A percentile compares a stretch with the other conserved stretches of the same genome.
Conservation (phyloP, 2,113 vertebrate species). For the Pseudonaja textilis region DNA sequence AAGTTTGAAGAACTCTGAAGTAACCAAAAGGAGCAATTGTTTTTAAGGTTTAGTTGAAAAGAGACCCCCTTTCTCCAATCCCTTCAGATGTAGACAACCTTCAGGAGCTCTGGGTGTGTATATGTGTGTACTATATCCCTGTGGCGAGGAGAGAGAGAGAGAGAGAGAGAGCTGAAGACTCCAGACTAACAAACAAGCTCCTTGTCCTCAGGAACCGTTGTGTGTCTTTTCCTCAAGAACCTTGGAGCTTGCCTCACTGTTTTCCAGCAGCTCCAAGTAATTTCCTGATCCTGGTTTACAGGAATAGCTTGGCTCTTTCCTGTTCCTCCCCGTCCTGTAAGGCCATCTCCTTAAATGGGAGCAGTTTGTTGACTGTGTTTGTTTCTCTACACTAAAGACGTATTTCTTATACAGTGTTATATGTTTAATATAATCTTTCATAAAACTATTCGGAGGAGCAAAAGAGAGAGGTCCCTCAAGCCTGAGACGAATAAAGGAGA, state of each 20-base stretch:
- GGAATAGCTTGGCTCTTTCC: conserved; percentile 2
- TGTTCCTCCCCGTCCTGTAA: background rate
- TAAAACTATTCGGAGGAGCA: background rate
- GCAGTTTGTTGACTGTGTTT: fast-evolving
- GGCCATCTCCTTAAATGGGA: conserved; percentile 2
- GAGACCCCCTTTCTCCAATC: too few relatives aligned
- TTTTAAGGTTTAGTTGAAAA: too few relatives aligned
- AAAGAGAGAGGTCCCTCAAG: background rate
- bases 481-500: background rate
- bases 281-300: conserved; percentile 50
- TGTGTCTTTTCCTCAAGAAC: conserved; percentile 8
- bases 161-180: background rate
- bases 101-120: too few relatives aligned
- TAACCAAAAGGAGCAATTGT: too few relatives aligned
- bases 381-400: fast-evolving
- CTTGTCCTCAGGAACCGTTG: background rate
- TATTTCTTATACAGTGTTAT: background rate
- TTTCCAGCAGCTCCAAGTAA: conserved; percentile 48
- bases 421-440: background rate
- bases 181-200: background rate
- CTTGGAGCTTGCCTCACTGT: conserved; percentile 31
- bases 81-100: too few relatives aligned
- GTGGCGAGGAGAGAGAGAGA: background rate
- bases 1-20: too few relatives aligned
- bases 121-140: background rate